phyloP scores from a whole-genome alignment of 2,113 vertebrate genomes.

The Bambusicola thoracicus region DNA sequence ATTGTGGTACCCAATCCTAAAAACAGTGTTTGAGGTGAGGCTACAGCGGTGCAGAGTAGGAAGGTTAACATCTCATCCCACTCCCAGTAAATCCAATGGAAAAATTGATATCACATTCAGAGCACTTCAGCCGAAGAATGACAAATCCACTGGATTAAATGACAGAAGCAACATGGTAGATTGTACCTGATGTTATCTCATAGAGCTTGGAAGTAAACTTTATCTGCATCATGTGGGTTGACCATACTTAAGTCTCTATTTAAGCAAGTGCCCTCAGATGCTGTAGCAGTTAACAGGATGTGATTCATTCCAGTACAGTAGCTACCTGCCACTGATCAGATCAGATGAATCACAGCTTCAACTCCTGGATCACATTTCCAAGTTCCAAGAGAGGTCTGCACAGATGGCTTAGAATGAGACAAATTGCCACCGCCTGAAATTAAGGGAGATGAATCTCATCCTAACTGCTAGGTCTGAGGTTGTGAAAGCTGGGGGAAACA shows the following conservation, averaged over 20 bases:
- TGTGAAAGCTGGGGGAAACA: not conserved
- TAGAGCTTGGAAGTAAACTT: not conserved
- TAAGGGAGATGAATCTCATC: not conserved
- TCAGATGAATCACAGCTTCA: not conserved
- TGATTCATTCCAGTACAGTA: not conserved
- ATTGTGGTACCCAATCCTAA: not conserved
- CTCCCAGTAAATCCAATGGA: not conserved
- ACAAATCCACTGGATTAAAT: not conserved
- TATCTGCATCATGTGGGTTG: not conserved
- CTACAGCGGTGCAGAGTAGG: not conserved
- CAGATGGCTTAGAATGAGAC: not conserved
- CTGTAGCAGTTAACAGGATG: no score
- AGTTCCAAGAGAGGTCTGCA: not conserved
- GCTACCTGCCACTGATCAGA: not conserved
- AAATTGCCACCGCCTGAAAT: not conserved
- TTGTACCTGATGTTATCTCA: not conserved
- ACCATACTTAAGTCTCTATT: not conserved
- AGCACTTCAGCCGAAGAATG: not conserved
- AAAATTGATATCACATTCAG: not conserved
- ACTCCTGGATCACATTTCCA: not conserved
- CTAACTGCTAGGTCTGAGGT: not conserved
- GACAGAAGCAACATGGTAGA: not conserved
- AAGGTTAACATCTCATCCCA: not conserved
- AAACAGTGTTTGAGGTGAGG: not conserved
- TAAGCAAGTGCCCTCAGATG: not conserved